Evolutionary conservation across 2,888 invertebrate genomes (phyloP).

Genomic region (Metacarcinus magister): DNA sequence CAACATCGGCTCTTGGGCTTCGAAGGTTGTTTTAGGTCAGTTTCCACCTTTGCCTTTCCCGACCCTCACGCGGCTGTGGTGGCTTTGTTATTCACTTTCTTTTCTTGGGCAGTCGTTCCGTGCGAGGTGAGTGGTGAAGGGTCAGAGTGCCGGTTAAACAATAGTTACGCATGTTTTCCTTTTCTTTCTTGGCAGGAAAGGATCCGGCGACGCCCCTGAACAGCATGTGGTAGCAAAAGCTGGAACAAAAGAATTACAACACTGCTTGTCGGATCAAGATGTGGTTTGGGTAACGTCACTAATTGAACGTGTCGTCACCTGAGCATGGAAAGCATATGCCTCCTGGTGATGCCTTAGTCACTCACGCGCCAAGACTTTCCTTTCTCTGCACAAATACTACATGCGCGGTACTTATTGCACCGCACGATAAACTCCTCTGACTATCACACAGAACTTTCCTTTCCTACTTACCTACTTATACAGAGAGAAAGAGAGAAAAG

Average conservation of each 20-base stretch:
- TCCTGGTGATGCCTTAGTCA: neutral
- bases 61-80: neutral
- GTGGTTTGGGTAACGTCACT: neutral
- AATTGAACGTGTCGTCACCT: neutral
- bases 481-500: neutral
- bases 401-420: neutral
- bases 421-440: slow-evolving; percentile 5
- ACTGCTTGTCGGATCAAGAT: neutral
- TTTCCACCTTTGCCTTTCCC: slow-evolving; percentile 12
- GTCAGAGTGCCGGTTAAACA: slow-evolving; percentile 7
- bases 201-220: neutral
- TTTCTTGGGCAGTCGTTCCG: neutral
- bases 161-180: neutral
- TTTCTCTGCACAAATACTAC: neutral
- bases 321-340: neutral
- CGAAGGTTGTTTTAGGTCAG: slow-evolving; percentile 33
- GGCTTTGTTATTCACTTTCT: slow-evolving; percentile 42
- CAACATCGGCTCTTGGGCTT: slow-evolving; percentile 5
- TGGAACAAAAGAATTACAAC: neutral
- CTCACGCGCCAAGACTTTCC: neutral
- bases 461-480: neutral
- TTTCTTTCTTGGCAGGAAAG: neutral
- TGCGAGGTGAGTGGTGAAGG: neutral
- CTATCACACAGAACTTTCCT: neutral
- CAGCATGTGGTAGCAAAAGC: neutral